phyloP scores from a whole-genome alignment of 1,140 invertebrate species.

The Drosophila tristis region DNA sequence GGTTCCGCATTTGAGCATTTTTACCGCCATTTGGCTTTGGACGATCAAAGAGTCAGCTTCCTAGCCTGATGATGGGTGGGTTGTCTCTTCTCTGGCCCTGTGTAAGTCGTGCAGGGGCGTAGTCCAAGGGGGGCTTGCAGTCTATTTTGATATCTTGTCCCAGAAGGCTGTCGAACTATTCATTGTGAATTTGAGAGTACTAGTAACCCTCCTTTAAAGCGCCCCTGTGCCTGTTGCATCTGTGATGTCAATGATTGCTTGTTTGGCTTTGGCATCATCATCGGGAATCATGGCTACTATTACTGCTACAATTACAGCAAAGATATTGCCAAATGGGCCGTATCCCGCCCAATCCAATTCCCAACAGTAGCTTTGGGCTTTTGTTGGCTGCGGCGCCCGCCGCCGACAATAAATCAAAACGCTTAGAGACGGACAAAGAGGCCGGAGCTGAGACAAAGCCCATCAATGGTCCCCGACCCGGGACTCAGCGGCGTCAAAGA shows the following conservation, averaged over 20 bases:
- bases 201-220: not conserved
- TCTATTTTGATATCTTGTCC: too few species aligned
- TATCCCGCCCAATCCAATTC: slow-evolving; percentile 41
- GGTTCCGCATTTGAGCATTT: slow-evolving; percentile 51
- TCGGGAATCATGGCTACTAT: slow-evolving; percentile 51
- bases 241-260: slow-evolving; percentile 44
- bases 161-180: too few species aligned
- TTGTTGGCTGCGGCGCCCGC: slow-evolving; percentile 24
- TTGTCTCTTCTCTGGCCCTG: too few species aligned
- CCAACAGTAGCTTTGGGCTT: slow-evolving; percentile 45
- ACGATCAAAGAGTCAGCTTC: slow-evolving; percentile 39
- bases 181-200: too few species aligned
- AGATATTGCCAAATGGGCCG: slow-evolving; percentile 65
- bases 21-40: slow-evolving; percentile 50
- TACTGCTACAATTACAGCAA: slow-evolving; percentile 69
- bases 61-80: slow-evolving; percentile 16
- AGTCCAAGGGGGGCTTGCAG: too few species aligned
- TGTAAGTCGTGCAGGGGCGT: too few species aligned
- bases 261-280: slow-evolving; percentile 19
- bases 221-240: slow-evolving; percentile 2
- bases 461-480: slow-evolving; percentile 55
- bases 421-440: slow-evolving; percentile 40
- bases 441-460: slow-evolving; percentile 54
- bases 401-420: slow-evolving; percentile 69
- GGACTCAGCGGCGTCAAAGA: slow-evolving; percentile 65